Conservation (phyloP, 2,888 invertebrate genomes). For the Papilio demoleus region DNA sequence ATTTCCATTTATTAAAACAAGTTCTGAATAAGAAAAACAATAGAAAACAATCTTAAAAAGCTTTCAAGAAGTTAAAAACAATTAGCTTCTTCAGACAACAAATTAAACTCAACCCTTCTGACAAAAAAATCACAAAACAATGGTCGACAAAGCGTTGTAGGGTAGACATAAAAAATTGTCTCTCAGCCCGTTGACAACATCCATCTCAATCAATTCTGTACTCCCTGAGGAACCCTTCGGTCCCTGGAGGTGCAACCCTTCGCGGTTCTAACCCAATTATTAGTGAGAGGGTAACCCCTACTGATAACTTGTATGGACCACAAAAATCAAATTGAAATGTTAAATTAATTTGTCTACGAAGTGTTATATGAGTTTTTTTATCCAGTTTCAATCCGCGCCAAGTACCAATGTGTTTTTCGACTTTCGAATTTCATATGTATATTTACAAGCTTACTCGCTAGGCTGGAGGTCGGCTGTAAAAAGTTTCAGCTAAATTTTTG, state of each 20-base stretch:
- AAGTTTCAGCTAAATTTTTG: no score
- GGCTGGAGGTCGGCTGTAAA: no score
- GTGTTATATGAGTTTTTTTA: no score
- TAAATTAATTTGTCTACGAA: conserved; percentile 60
- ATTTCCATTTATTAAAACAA: no score
- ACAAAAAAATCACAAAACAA: conserved; percentile 54
- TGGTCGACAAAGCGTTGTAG: conserved; percentile 50
- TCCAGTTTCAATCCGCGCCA: no score
- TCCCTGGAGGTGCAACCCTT: conserved; percentile 69
- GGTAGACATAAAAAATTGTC: conserved; percentile 67
- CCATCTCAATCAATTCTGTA: conserved; percentile 80
- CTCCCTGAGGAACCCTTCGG: conserved; percentile 77
- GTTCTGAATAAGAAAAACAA: conserved; percentile 10
- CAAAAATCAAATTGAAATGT: conserved; percentile 79
- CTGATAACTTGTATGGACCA: conserved; percentile 61
- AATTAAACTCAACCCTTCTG: conserved; percentile 59
- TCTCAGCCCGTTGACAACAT: conserved; percentile 76
- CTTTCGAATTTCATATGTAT: no score
- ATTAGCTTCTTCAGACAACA: conserved; percentile 62
- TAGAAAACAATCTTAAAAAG: conserved; percentile 45
- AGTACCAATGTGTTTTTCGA: no score
- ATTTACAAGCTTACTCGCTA: no score
- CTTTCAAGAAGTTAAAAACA: conserved; percentile 70
- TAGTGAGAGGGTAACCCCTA: conserved; percentile 57
- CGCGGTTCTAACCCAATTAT: conserved; percentile 76